Base-by-base conservation (phyloP, 2,888 invertebrate genomes). In the Drosophila diplacantha region DNA sequence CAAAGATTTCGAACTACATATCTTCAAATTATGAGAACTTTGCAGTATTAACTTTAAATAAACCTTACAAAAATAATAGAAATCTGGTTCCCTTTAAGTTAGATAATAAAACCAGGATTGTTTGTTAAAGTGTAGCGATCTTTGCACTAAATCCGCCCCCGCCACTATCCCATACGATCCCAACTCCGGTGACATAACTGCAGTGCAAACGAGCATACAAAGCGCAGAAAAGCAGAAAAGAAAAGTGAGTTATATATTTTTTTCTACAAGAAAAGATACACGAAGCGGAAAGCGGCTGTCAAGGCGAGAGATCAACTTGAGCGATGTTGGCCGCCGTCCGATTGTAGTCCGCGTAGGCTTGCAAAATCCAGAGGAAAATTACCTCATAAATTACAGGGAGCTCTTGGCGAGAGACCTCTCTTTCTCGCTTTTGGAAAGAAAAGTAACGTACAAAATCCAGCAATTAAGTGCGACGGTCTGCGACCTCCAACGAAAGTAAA, bases 401-500 rank as follows among this genome's bases (percentile, higher is more conserved):
- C 31, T 5, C 31, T 3, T 20, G 6, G 12, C 29, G 26, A 43
- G 43, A 26, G 26, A n/a, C 26, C 6, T 31, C 55, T 14, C 31
- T 14, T 18, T 31, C 35, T 9, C 9, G 18, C 32, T 32, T 32
- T 59, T 59, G 34, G 26, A 39, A 52, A 22, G n/a, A 64, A 56
- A 65, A 64, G 66, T 47, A 63, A 52, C 63, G 62, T 41, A 41
- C 57, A 37, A 66, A 63, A 64, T 63, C 54, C 61, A 49, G 64
- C 62, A 58, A 66, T 60, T 63, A 67, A 41, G 50, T 39, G 54
- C 55, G 64, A 76, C 78, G 79, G 83, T 78, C 72, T 71, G 82
- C 83, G 80, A 83, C 80, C 82, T 81, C 83, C 70, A 85, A 85
- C 75, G 86, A 86, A 86, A 86, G 86, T 86, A 86, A 86, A 86